Evolutionary conservation across 2,888 invertebrate genomes (phyloP).

Genomic region (Torymus auratus): DNA sequence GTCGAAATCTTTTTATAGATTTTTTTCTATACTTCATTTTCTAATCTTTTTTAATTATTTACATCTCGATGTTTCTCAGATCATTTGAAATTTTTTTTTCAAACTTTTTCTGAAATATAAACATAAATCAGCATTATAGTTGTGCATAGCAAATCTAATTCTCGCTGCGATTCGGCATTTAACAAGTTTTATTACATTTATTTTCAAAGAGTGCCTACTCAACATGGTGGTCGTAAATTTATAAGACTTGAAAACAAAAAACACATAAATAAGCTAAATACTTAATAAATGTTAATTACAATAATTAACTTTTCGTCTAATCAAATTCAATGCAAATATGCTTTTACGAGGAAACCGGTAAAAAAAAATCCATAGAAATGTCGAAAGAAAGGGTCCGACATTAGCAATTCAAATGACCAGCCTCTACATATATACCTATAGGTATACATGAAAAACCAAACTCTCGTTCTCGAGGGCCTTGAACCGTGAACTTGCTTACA

Average conservation of each 20-base stretch:
- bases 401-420: no score
- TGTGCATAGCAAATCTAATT: conserved; percentile 31
- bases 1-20: conserved; percentile 11
- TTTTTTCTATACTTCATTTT: conserved; percentile 23
- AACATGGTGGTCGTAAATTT: conserved; percentile 45
- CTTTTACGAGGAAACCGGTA: no score
- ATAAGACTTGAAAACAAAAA: not conserved
- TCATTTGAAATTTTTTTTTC: conserved; percentile 17
- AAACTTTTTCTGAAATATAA: conserved; percentile 12
- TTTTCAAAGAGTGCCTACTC: conserved; percentile 42
- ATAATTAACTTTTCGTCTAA: no score
- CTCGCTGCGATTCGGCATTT: conserved; percentile 9
- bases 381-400: no score
- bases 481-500: no score
- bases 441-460: no score
- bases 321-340: no score
- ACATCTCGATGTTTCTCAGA: conserved; percentile 39
- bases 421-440: no score
- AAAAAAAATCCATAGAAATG: no score
- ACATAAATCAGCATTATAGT: conserved; percentile 26
- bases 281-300: not conserved
- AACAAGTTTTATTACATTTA: conserved; percentile 30
- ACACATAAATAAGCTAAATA: not conserved
- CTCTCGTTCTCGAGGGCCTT: no score
- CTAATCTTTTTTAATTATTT: conserved; percentile 17